These are phyloP conservation scores for Spheniscus humboldti DNA, from an alignment of 2,797 vertebrate species.

Conservation along the genomic window DNA sequence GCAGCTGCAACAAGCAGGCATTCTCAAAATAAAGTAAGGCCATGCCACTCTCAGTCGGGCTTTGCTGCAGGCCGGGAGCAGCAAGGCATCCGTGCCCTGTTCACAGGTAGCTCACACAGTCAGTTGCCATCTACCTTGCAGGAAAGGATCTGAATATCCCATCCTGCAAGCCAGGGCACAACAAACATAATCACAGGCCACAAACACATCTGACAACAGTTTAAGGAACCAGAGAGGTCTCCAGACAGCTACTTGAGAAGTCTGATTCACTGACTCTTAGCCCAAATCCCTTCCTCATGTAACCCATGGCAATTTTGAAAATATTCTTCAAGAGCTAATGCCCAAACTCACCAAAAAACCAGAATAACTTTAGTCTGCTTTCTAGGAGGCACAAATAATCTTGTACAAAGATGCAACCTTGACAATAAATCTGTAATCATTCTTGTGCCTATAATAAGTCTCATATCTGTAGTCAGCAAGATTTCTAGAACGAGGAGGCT, in stretches of 20 bases:
- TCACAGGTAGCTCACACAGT: neutral
- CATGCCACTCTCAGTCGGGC: neutral
- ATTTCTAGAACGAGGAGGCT: neutral
- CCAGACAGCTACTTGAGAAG: neutral
- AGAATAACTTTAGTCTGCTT: neutral
- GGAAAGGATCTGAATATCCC: neutral
- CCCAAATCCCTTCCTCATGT: neutral
- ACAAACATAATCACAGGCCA: neutral
- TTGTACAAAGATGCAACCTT: neutral
- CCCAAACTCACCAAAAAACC: neutral
- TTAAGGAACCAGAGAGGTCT: neutral
- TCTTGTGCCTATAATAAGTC: neutral
- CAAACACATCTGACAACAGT: neutral
- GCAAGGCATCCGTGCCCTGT: accelerated
- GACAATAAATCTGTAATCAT: neutral
- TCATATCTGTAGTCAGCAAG: neutral
- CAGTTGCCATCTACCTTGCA: neutral
- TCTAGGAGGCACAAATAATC: neutral
- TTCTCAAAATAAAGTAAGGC: neutral
- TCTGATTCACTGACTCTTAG: neutral
- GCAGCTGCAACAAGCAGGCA: neutral
- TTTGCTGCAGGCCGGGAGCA: neutral
- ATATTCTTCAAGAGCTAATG: neutral
- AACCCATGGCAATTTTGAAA: neutral
- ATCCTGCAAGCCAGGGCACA: neutral